Evolutionary conservation across 1,140 invertebrate genomes (phyloP), one percentile per base, ranked within the genome.

Genomic region (Bombus sylvicola): DNA sequence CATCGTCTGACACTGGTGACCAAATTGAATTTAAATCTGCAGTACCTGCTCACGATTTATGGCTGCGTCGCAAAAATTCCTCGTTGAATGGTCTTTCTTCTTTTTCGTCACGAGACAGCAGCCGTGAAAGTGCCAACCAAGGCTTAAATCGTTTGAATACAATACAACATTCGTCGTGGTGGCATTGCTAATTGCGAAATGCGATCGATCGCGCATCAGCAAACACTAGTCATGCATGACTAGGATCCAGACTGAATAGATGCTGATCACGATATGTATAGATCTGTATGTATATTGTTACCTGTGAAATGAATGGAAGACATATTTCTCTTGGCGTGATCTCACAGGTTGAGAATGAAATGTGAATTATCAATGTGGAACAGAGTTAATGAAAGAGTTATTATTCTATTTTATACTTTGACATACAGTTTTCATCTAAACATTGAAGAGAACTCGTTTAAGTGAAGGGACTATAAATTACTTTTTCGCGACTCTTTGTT

Each of bases 101-200:
- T 72, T 72, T 53, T 78, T 71, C n/a, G 43, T 78, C 53, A 28
- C 47, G 28, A 39, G 47, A 39, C 78, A 71, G 47, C 66, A 66
- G 76, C 66, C 76, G 80, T 71, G 85, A 78, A 87, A 88, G 86
- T 72, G 81, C 53, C 81, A 87, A 85, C 69, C 47, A 68, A 39
- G 79, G 72, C 81, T 81, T 76, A 71, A 71, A 72, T 85, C 79
- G 92, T 92, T 92, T 92, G 87, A 92, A 92, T 92, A 92, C 92
- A 92, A 92, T 92, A 83, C 87, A 59, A 77, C 76, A 88, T 76
- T 66, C 37, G 76, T 71, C 73, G 34, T 76, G 81, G 71, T 76
- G 80, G 87, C 87, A 89, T 92, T 81, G 87, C 91, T 92, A 92
- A 92, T 92, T 92, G 89, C 82, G 75, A 89, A 91, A 91, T 79